Conservation (phyloP, 2,888 invertebrate genomes). For the Portevinia maculata region DNA sequence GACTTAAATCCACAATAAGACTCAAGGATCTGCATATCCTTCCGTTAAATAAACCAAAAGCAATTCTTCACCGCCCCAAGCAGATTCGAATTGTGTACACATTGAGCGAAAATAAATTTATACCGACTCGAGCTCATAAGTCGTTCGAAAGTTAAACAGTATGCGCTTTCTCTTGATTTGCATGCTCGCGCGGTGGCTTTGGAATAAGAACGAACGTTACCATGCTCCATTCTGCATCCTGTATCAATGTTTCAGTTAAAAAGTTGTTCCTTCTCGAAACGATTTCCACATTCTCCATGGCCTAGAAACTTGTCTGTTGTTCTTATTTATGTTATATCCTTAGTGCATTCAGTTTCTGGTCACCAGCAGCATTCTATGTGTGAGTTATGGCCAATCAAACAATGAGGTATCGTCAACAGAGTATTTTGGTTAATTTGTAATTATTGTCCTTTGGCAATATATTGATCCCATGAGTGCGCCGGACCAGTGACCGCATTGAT, state of each 20-base stretch:
- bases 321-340: conserved; percentile 19
- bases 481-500: neutral
- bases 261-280: conserved; percentile 44
- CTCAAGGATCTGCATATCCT: conserved; percentile 63
- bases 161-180: conserved; percentile 29
- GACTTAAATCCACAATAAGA: conserved; percentile 60
- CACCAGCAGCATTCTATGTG: conserved; percentile 25
- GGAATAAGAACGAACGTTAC: neutral
- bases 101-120: neutral
- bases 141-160: conserved; percentile 55
- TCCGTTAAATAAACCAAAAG: conserved; percentile 58
- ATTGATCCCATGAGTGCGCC: neutral
- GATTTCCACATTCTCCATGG: conserved; percentile 45
- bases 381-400: conserved; percentile 38
- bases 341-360: conserved; percentile 28
- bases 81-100: conserved; percentile 7
- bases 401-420: conserved; percentile 5
- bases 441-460: conserved; percentile 1
- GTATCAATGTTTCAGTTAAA: conserved; percentile 68
- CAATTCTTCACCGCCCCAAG: conserved; percentile 12
- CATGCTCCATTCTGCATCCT: conserved; percentile 29
- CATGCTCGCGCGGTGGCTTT: conserved; percentile 29
- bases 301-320: conserved; percentile 36
- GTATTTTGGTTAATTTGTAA: conserved; percentile 47
- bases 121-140: conserved; percentile 46